phyloP scores from a whole-genome alignment of 2,888 invertebrate genomes.

The Eutolmus rufibarbis region DNA sequence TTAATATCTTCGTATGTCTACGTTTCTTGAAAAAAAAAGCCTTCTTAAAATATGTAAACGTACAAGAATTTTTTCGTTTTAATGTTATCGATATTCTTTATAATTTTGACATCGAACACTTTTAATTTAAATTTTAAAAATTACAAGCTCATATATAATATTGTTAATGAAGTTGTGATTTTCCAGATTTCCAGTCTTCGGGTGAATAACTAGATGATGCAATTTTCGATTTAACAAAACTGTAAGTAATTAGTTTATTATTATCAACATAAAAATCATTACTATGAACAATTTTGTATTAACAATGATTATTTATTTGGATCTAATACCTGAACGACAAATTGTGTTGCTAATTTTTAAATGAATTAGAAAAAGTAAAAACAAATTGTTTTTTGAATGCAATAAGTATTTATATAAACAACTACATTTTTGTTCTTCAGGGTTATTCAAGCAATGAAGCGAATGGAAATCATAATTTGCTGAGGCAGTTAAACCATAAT shows the following conservation, averaged over 20 bases:
- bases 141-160: not conserved
- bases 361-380: not conserved
- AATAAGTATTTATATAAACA: too few relatives aligned
- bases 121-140: not conserved
- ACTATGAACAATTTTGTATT: not conserved
- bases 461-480: too few relatives aligned
- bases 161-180: not conserved
- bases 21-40: not conserved
- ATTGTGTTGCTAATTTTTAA: not conserved
- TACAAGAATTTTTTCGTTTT: not conserved
- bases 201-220: not conserved
- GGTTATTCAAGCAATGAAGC: too few relatives aligned
- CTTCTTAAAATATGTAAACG: not conserved
- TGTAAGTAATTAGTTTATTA: not conserved
- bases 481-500: too few relatives aligned
- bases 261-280: not conserved
- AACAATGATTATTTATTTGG: not conserved
- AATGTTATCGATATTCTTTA: slow-evolving; percentile 2
- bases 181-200: not conserved
- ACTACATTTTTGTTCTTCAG: too few relatives aligned
- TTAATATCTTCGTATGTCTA: not conserved
- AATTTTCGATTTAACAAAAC: not conserved
- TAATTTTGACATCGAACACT: not conserved
- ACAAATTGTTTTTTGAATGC: too few relatives aligned
- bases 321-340: not conserved